These are phyloP conservation scores for Caenorhabditis tropicalis DNA, from an alignment of 1,140 invertebrate genomes.

Conservation along the genomic window DNA sequence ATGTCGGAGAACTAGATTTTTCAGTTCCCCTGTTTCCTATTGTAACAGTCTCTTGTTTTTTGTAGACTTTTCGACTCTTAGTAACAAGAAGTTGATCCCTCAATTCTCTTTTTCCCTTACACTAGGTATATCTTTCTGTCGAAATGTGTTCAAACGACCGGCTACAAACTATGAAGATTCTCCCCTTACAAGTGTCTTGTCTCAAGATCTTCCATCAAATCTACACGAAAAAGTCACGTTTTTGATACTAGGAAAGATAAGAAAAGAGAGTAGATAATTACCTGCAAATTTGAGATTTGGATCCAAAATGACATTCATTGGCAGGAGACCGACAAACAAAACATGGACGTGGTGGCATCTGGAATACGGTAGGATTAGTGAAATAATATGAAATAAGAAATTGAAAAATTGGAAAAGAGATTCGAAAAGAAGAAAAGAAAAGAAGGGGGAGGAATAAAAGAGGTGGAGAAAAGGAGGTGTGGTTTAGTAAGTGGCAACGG, in stretches of 20 bases:
- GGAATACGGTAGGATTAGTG: neutral
- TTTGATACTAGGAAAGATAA: neutral
- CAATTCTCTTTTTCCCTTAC: neutral
- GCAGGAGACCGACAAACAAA: neutral
- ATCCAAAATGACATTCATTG: constrained; percentile 31
- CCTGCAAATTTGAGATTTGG: constrained; percentile 26
- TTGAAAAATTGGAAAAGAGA: neutral
- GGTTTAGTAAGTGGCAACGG: neutral
- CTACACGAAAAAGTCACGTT: constrained; percentile 36
- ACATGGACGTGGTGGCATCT: constrained; percentile 19
- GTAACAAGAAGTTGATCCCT: constrained; percentile 13
- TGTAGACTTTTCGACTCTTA: neutral
- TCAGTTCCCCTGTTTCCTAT: no score
- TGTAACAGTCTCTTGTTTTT: no score
- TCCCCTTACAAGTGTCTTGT: neutral
- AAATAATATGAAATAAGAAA: neutral
- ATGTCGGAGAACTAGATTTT: no score
- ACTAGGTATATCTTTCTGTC: neutral
- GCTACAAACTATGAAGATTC: constrained; percentile 1
- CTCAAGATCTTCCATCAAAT: neutral
- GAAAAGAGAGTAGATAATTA: neutral
- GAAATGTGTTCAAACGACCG: constrained; percentile 11
- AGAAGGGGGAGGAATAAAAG: no score
- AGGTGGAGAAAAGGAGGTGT: constrained; percentile 28
- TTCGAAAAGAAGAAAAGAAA: neutral